A percentile compares a stretch with the other conserved stretches of the same genome.
Conservation (phyloP, 1,140 invertebrate species). For the Lepidostoma basale region DNA sequence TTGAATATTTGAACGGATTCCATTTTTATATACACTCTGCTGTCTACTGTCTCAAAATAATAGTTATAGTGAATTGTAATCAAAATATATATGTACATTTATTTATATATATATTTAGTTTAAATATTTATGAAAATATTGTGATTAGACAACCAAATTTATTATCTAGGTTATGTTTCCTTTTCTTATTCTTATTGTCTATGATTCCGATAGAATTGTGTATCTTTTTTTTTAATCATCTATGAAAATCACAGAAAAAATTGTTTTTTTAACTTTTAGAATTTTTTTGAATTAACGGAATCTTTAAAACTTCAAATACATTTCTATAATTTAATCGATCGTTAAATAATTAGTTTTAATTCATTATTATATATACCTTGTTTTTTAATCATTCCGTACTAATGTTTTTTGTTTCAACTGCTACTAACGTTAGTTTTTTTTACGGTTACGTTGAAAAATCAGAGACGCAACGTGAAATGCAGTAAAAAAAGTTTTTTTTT, state of each 20-base stretch:
- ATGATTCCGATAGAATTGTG: not conserved
- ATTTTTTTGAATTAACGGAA: not conserved
- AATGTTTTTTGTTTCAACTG: not conserved
- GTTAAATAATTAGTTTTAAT: not conserved
- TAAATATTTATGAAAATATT: slow-evolving; percentile 45
- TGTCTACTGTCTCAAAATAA: not conserved
- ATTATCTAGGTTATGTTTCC: slow-evolving; percentile 30
- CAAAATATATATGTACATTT: too few species aligned
- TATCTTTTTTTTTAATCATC: not conserved
- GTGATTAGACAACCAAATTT: slow-evolving; percentile 46
- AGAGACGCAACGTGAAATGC: too few species aligned
- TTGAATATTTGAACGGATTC: too few species aligned
- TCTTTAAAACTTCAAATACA: not conserved
- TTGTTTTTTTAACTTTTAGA: not conserved
- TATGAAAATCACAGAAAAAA: not conserved
- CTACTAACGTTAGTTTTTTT: too few species aligned
- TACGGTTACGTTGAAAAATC: too few species aligned
- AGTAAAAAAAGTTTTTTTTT: too few species aligned
- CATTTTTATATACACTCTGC: too few species aligned
- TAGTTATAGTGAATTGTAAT: too few species aligned
- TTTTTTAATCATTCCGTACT: slow-evolving; percentile 11
- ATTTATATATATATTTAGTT: slow-evolving; percentile 33
- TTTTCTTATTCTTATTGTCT: not conserved
- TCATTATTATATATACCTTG: not conserved
- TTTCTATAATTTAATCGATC: not conserved